A percentile compares a stretch with the other conserved stretches of the same genome.
These are phyloP conservation scores for Glyphotaelius pellucidus DNA, from an alignment of 2,888 invertebrate species.

Conservation along the genomic window DNA sequence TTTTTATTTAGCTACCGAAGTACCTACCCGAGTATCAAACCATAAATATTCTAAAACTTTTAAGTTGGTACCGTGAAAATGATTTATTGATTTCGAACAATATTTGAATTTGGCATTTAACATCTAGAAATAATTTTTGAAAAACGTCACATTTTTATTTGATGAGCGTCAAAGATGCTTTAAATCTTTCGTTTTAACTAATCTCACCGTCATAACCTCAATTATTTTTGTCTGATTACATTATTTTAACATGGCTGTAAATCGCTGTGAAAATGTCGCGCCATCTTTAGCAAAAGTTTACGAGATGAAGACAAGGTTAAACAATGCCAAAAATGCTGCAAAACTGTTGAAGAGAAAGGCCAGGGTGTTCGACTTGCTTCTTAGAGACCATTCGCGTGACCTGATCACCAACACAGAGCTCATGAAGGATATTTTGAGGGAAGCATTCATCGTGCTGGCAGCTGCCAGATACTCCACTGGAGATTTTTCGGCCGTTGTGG, in stretches of 20 bases:
- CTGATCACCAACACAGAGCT: constrained; percentile 23
- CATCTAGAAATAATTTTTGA: background rate
- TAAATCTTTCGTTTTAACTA: background rate
- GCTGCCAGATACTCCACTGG: constrained; percentile 76
- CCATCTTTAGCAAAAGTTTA: constrained; percentile 43
- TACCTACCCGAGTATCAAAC: background rate
- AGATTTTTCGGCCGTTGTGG: constrained; percentile 74
- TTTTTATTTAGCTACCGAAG: too few species aligned
- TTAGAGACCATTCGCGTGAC: constrained; percentile 16
- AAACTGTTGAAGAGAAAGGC: constrained; percentile 43
- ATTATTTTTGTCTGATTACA: background rate
- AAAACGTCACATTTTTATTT: background rate
- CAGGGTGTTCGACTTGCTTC: constrained; percentile 29
- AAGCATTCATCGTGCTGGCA: constrained; percentile 75
- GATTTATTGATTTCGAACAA: background rate
- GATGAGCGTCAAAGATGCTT: background rate
- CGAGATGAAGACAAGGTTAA: constrained; percentile 38
- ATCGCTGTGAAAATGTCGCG: constrained; percentile 19
- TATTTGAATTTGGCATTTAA: background rate
- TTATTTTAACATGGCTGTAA: constrained; percentile 18
- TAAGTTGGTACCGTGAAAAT: background rate
- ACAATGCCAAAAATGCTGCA: constrained; percentile 40
- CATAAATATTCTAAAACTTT: background rate
- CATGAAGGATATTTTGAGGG: constrained; percentile 67
- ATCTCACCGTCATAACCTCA: background rate